Percentiles rank a stretch among this genome's conserved stretches.
Evolutionary conservation across 2,888 invertebrate species (phyloP).

Genomic region (Eledona agricola): DNA sequence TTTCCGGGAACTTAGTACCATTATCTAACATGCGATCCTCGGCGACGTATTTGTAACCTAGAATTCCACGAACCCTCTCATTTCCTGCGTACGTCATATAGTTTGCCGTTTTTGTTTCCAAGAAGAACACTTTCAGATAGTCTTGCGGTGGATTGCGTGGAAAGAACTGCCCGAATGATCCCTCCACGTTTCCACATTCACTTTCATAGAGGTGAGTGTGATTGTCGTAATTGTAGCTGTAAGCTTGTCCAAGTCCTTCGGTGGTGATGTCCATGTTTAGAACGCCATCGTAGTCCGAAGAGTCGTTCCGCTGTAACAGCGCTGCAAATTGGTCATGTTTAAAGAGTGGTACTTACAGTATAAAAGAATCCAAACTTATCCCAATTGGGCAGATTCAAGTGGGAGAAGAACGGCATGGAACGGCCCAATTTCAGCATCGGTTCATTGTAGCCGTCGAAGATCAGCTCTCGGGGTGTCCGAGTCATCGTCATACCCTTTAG

Average conservation of each 20-base stretch:
- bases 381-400: slow-evolving; percentile 64
- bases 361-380: slow-evolving; percentile 91
- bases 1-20: slow-evolving; percentile 68
- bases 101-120: slow-evolving; percentile 79
- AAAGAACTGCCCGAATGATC: slow-evolving; percentile 83
- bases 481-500: slow-evolving; percentile 68
- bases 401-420: slow-evolving; percentile 65
- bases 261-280: slow-evolving; percentile 80
- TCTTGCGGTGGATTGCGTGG: slow-evolving; percentile 68
- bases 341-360: slow-evolving; percentile 59
- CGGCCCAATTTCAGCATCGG: slow-evolving; percentile 73
- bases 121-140: slow-evolving; percentile 69
- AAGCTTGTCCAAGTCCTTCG: slow-evolving; percentile 73
- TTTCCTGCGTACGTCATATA: slow-evolving; percentile 70
- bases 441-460: slow-evolving; percentile 85
- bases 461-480: slow-evolving; percentile 73
- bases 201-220: slow-evolving; percentile 65
- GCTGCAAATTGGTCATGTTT: background rate
- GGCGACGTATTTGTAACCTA: slow-evolving; percentile 74
- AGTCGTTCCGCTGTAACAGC: slow-evolving; percentile 67
- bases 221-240: slow-evolving; percentile 75
- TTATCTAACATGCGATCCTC: slow-evolving; percentile 74
- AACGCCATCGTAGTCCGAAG: slow-evolving; percentile 75
- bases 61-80: slow-evolving; percentile 67
- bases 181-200: slow-evolving; percentile 70